Conservation (phyloP, 2,113 vertebrate species). For the Acrocephalus arundinaceus region DNA sequence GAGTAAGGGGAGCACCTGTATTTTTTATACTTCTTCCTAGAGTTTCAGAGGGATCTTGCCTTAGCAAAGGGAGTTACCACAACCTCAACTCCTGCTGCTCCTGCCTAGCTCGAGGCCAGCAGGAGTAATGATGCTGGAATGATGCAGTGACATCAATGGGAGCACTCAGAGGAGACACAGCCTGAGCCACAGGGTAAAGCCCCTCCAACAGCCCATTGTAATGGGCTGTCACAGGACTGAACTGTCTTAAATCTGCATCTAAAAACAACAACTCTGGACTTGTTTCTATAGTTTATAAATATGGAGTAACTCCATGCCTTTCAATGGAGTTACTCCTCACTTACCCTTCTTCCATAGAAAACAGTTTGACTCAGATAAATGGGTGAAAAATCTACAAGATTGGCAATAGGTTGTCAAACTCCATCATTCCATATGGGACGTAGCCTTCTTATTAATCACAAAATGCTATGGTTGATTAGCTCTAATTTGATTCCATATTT, state of each 20-base stretch:
- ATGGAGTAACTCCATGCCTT: neutral
- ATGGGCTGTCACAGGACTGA: fast-evolving
- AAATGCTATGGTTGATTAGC: constrained; percentile 15
- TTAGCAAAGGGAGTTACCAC: constrained; percentile 7
- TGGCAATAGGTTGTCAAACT: constrained; percentile 25
- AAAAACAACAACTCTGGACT: neutral
- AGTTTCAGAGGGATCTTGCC: constrained; percentile 25
- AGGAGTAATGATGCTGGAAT: fast-evolving
- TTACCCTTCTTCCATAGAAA: neutral
- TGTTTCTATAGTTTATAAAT: neutral
- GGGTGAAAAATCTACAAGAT: constrained; percentile 7
- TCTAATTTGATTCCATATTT: constrained; percentile 23
- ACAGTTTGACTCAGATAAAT: neutral
- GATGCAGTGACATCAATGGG: neutral
- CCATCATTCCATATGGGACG: neutral
- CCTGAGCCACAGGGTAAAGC: neutral
- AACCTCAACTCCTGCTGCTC: neutral
- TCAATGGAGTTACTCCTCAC: neutral
- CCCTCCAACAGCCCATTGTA: neutral
- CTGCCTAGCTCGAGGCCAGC: neutral
- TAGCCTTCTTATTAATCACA: constrained; percentile 39
- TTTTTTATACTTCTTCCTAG: neutral
- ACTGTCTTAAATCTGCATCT: neutral
- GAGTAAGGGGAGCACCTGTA: neutral
- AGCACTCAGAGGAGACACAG: neutral